phyloP scores from a whole-genome alignment of 2,888 invertebrate genomes.

The Abrostola tripartita region DNA sequence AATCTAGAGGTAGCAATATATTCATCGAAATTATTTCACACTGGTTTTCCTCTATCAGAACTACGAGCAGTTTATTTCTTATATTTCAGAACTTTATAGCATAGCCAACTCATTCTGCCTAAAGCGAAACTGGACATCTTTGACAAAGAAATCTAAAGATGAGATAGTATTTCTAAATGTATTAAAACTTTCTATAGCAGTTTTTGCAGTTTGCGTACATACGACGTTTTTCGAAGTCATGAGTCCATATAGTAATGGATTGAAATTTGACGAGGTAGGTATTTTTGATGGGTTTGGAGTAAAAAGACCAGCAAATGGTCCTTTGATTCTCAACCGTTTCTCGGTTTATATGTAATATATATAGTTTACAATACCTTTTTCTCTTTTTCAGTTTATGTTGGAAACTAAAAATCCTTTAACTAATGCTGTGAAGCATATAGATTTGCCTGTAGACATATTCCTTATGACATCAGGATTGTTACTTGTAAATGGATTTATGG shows the following conservation, averaged over 20 bases:
- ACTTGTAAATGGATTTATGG: constrained; percentile 28
- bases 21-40: neutral
- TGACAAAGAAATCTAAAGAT: constrained; percentile 21
- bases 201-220: constrained; percentile 6
- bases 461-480: constrained; percentile 32
- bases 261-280: constrained; percentile 17
- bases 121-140: constrained; percentile 28
- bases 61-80: neutral
- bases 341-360: neutral
- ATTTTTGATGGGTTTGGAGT: neutral
- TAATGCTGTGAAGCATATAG: constrained; percentile 18
- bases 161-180: constrained; percentile 28
- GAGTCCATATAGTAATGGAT: constrained; percentile 36
- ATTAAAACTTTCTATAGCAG: neutral
- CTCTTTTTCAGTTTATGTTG: constrained; percentile 9
- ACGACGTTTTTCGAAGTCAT: constrained; percentile 14
- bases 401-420: neutral
- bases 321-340: neutral
- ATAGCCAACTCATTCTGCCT: constrained; percentile 24
- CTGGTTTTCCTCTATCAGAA: neutral
- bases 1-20: constrained; percentile 35
- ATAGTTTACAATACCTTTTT: neutral
- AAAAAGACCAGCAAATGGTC: neutral
- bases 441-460: constrained; percentile 30
- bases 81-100: constrained; percentile 15